phyloP scores from a whole-genome alignment of 2,113 vertebrate species.

The Cebus imitator region DNA sequence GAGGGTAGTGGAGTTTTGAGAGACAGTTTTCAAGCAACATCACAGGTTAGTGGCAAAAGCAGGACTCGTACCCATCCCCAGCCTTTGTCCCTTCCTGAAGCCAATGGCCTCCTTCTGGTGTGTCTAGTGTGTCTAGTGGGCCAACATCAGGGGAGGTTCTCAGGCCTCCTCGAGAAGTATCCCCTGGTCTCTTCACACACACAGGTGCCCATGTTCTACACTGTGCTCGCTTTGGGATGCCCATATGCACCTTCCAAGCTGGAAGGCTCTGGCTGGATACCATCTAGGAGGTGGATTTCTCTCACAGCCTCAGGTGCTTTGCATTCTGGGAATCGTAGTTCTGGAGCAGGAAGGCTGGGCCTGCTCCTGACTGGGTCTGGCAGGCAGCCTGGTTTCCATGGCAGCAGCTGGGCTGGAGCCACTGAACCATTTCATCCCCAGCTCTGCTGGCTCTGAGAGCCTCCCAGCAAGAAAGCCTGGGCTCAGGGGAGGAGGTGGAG shows the following conservation, averaged over 20 bases:
- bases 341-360: background rate
- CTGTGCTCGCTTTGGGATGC: background rate
- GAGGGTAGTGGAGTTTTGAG: background rate
- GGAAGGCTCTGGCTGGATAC: background rate
- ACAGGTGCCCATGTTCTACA: background rate
- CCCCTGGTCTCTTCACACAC: background rate
- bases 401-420: constrained; percentile 77
- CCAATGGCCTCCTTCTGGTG: background rate
- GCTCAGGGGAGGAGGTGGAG: constrained; percentile 66
- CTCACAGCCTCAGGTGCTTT: background rate
- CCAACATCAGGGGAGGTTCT: background rate
- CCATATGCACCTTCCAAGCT: background rate
- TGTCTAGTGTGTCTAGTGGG: background rate
- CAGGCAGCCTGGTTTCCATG: constrained; percentile 79
- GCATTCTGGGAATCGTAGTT: constrained; percentile 78
- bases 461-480: constrained; percentile 73
- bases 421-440: constrained; percentile 78
- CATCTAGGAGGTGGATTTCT: background rate
- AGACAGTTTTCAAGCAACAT: background rate
- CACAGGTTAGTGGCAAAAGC: background rate
- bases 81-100: background rate
- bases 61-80: background rate
- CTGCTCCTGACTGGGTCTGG: constrained; percentile 65
- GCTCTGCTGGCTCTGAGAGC: constrained; percentile 72
- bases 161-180: background rate